Evolutionary conservation across 2,888 invertebrate species (phyloP).

Genomic region (Eupsilia transversa): DNA sequence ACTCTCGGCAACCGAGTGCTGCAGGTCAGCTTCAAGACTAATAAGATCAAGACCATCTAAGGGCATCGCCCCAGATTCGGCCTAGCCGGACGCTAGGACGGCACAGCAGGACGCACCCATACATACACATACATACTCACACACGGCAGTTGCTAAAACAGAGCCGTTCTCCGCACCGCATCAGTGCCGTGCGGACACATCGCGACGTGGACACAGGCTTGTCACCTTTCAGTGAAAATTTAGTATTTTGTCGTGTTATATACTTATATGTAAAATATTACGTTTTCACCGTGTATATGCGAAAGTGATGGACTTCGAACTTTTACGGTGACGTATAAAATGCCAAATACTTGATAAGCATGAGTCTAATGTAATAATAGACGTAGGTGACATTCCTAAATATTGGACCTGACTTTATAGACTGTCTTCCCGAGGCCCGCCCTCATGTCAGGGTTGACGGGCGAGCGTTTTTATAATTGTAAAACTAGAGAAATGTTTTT

Average conservation of each 20-base stretch:
- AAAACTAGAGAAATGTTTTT: slow-evolving; percentile 75
- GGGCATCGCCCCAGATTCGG: slow-evolving; percentile 82
- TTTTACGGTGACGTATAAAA: slow-evolving; percentile 64
- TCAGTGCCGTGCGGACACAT: slow-evolving; percentile 41
- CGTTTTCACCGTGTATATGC: slow-evolving; percentile 64
- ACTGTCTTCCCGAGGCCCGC: slow-evolving; percentile 78
- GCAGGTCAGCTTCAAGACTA: slow-evolving; percentile 98
- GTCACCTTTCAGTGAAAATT: slow-evolving; percentile 66
- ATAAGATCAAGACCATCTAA: slow-evolving; percentile 94
- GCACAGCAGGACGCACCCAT: slow-evolving; percentile 90
- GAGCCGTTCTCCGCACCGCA: slow-evolving; percentile 26
- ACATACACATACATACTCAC: slow-evolving; percentile 75
- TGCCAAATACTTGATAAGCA: slow-evolving; percentile 68
- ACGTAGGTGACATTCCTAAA: slow-evolving; percentile 54
- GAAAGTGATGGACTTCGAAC: slow-evolving; percentile 64
- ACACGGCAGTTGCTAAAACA: slow-evolving; percentile 48
- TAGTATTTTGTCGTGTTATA: slow-evolving; percentile 67
- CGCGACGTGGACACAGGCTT: slow-evolving; percentile 59
- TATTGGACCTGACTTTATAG: slow-evolving; percentile 68
- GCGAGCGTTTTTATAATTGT: slow-evolving; percentile 81
- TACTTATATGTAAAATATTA: slow-evolving; percentile 64
- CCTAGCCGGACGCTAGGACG: slow-evolving; percentile 89
- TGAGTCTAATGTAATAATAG: slow-evolving; percentile 60
- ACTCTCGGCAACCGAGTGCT: slow-evolving; percentile 97
- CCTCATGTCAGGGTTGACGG: slow-evolving; percentile 56